Evolutionary conservation across 2,888 invertebrate species (phyloP), one percentile per base, ranked within the genome.

Genomic region (Tromatobia lineatoria): DNA sequence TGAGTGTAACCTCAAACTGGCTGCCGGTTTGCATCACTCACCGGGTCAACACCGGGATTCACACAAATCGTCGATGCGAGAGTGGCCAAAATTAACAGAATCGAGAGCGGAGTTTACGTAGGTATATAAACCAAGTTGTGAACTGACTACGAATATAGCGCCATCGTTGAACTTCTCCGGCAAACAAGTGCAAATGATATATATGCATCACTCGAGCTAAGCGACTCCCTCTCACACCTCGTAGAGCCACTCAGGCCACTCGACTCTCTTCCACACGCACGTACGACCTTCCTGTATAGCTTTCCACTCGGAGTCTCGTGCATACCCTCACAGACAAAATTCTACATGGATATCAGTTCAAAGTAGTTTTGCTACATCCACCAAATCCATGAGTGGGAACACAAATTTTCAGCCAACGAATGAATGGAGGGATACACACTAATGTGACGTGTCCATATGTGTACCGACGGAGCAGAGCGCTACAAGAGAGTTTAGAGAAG

Each of bases 41-140:
- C 38, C 59, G 20, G 45, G 59, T 15, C 18, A 45, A 23, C 57
- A 59, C 25, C 25, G 38, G 73, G 73, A 59, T 73, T 59, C 11
- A 59, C 73, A 18, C 70, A 18, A 18, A 59, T 73, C 73, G 59
- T 45, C 59, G 25, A 73, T 73, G 11, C 23, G 59, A 57, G 42
- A 29, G 29, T 45, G 23, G 25, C 45, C 38, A 45, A 57, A 73
- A 73, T 59, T 73, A 73, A 59, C 73, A 47, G 57, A 25, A 73
- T 59, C 45, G 70, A 54, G 52, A n/a, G 42, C 10, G 20, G 73
- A 42, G 73, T 73, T 57, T 59, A 59, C 59, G 42, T 25, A n/a
- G 45, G 73, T 71, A 54, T 42, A 73, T 73, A 73, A 59, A 73
- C 73, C 59, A 73, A 73, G 57, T 73, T 73, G 73, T 42, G 59